These are phyloP conservation scores for Abrostola tripartita DNA, from an alignment of 2,888 invertebrate species.

Conservation along the genomic window DNA sequence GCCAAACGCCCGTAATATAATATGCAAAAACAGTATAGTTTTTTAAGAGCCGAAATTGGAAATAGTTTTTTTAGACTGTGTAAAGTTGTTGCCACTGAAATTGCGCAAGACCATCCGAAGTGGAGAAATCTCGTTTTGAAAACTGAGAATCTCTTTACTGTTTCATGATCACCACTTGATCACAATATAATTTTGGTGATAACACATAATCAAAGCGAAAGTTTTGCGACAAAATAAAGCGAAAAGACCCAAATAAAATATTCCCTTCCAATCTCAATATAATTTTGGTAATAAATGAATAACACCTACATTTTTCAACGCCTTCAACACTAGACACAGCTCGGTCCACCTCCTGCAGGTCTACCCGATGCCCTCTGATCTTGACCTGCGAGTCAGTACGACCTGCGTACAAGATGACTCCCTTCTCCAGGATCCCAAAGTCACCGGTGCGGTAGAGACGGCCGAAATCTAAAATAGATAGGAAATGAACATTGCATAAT, in stretches of 20 bases:
- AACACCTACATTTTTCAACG: constrained; percentile 90
- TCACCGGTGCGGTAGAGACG: constrained; percentile 95
- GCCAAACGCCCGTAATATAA: no score
- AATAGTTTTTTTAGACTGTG: no score
- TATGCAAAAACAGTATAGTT: no score
- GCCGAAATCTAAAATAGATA: constrained; percentile 87
- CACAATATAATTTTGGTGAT: no score
- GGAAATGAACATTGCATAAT: not conserved
- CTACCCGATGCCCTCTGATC: constrained; percentile 95
- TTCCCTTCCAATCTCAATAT: not conserved
- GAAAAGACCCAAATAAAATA: not conserved
- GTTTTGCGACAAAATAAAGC: not conserved
- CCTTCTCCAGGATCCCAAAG: constrained; percentile 92
- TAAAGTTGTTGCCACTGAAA: no score
- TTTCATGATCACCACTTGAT: no score
- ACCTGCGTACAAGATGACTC: constrained; percentile 92
- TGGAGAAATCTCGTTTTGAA: no score
- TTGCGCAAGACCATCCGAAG: no score
- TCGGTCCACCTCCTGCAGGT: constrained; percentile 94
- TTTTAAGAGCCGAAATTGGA: no score
- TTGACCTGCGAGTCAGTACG: constrained; percentile 95
- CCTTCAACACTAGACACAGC: constrained; percentile 89
- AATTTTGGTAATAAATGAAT: no score
- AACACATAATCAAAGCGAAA: no score
- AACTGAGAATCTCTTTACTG: no score